phyloP scores from a whole-genome alignment of 2,113 vertebrate genomes.

The Hippocampus abdominalis region DNA sequence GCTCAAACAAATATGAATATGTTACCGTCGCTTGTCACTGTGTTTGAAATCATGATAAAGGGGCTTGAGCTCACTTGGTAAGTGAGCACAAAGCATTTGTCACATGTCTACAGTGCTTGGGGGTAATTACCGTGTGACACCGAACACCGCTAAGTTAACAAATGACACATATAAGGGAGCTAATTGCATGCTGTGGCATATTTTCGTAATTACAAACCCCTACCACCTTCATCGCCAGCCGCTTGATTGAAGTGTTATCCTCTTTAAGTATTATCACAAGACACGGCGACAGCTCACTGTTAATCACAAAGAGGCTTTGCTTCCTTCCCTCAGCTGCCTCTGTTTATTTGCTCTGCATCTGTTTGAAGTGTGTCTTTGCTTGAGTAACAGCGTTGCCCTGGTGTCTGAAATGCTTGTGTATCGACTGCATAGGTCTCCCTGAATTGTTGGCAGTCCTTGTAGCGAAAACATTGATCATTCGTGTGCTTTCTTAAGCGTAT shows the following conservation, averaged over 20 bases:
- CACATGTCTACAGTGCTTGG: constrained; percentile 42
- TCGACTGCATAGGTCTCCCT: constrained; percentile 16
- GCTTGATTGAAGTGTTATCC: constrained; percentile 54
- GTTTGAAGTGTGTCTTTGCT: constrained; percentile 47
- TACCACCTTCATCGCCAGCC: constrained; percentile 34
- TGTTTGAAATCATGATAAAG: constrained; percentile 40
- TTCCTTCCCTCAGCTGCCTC: constrained; percentile 42
- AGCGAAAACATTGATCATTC: constrained; percentile 15
- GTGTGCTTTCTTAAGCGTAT: constrained; percentile 9
- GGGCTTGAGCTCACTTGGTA: constrained; percentile 7
- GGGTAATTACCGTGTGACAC: constrained; percentile 55
- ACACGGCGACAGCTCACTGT: constrained; percentile 52
- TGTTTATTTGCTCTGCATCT: constrained; percentile 58
- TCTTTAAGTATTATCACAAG: constrained; percentile 50
- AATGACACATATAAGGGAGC: constrained; percentile 35
- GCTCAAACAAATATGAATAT: constrained; percentile 19
- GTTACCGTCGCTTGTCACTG: constrained; percentile 14
- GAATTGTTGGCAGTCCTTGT: constrained; percentile 7
- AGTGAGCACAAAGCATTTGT: constrained; percentile 33
- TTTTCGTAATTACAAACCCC: constrained; percentile 46
- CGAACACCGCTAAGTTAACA: constrained; percentile 47
- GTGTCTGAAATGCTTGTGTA: constrained; percentile 39
- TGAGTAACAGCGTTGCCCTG: constrained; percentile 32
- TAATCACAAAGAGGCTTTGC: constrained; percentile 60
- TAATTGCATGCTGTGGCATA: constrained; percentile 50